Conservation (phyloP, 2,797 vertebrate genomes). For the Parambassis ranga region DNA sequence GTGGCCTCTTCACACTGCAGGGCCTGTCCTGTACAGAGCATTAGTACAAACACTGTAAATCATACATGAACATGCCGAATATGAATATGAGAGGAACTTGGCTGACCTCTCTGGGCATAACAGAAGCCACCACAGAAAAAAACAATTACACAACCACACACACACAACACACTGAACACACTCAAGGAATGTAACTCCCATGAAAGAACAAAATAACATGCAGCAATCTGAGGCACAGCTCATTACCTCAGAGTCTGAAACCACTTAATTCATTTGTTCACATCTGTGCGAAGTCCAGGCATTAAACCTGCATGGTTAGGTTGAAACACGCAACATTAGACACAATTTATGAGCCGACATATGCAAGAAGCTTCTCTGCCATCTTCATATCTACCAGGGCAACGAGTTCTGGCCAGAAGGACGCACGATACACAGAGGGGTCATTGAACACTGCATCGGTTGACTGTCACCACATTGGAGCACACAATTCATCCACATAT, state of each 20-base stretch:
- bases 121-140: neutral
- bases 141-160: constrained; percentile 27
- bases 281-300: neutral
- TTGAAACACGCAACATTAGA: too few species aligned
- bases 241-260: constrained; percentile 29
- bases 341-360: too few species aligned
- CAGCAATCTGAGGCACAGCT: constrained; percentile 38
- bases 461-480: too few species aligned
- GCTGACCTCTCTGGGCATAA: constrained; percentile 12
- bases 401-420: too few species aligned
- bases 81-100: constrained; percentile 39
- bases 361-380: too few species aligned
- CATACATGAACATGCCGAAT: constrained; percentile 1
- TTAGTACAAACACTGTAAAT: constrained; percentile 48
- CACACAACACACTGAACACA: neutral
- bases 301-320: too few species aligned
- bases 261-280: neutral
- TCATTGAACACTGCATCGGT: too few species aligned
- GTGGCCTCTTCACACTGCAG: constrained; percentile 25
- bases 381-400: too few species aligned
- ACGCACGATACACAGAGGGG: too few species aligned
- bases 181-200: constrained; percentile 21
- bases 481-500: too few species aligned
- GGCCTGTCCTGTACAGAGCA: constrained; percentile 2
- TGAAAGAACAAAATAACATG: constrained; percentile 14